These are phyloP conservation scores for Charadrius vociferus DNA, from an alignment of 2,113 vertebrate species.

Conservation along the genomic window DNA sequence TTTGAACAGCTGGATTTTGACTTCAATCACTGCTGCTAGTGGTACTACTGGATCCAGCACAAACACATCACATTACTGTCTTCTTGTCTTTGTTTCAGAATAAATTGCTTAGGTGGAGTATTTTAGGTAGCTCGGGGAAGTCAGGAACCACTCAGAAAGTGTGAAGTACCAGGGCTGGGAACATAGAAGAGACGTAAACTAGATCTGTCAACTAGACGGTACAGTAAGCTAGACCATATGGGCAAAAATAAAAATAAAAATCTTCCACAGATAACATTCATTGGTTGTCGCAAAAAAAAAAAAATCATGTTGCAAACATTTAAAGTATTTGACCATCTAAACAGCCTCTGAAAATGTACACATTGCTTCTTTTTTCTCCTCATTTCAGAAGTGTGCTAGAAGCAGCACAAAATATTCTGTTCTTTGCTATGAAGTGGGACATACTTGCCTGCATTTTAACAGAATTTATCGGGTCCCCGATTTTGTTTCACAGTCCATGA, in stretches of 20 bases:
- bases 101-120: not conserved
- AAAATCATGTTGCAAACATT: not conserved
- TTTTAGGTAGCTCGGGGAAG: not conserved
- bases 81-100: not conserved
- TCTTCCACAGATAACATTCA: not conserved
- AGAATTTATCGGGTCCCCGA: not conserved
- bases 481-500: not conserved
- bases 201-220: not conserved
- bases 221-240: not conserved
- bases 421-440: not conserved
- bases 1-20: not conserved
- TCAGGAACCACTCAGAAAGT: not conserved
- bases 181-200: not conserved
- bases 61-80: not conserved
- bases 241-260: not conserved
- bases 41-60: not conserved
- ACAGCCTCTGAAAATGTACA: not conserved
- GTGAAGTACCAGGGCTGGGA: not conserved
- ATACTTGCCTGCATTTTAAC: constrained; percentile 13
- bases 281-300: not conserved
- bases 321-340: not conserved
- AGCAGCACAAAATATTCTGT: not conserved
- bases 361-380: not conserved
- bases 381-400: not conserved
- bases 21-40: not conserved